Base-by-base conservation (phyloP, 1,140 invertebrate genomes). In the Caligus rogercresseyi region DNA sequence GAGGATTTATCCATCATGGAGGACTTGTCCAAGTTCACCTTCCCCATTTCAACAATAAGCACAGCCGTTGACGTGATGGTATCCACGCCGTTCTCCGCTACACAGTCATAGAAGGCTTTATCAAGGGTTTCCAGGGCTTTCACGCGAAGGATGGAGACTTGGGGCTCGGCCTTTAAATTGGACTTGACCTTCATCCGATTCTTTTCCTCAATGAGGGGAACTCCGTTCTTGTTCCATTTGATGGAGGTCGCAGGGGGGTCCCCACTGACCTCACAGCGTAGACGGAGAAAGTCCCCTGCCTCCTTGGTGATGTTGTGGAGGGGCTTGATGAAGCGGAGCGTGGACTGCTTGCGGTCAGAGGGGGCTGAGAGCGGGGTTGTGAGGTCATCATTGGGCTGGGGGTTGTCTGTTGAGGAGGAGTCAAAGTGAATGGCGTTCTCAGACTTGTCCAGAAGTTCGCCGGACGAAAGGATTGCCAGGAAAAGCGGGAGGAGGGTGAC, bases 71-170 rank as follows among this genome's bases (percentile, higher is more conserved):
- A 80, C 25, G 78, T 74, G 16, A 82, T 78, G 64, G 72, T 75
- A 64, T 79, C 75, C n/a, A 76, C 72, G 2, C 77, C 78, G 66
- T 82, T 83, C 31, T 69, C 71, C 0, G 78, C 82, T 62, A 79
- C 76, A 71, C 84, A 86, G n/a, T 76, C 77, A 69, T 85, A 84
- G 71, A 78, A 82, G 18, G 82, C 83, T 26, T 76, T 77, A 70
- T 86, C 84, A 62, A 80, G 78, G 15, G 78, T 74, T 64, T 83
- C 80, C 51, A 83, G 67, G 57, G 79, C 75, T 26, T 70, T 72
- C 63, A 87, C 82, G 54, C 78, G 75, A 19, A 86, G 71, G 20
- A 73, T 70, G 0, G 78, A 79, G 1, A 71, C 74, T 18, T 74
- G 61, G 3, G n/a, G 25, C 7, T 53, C 0, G 15, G 25, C 18